Base-by-base conservation (phyloP, 1,140 invertebrate species). In the Lamellibrachia luymesi region DNA sequence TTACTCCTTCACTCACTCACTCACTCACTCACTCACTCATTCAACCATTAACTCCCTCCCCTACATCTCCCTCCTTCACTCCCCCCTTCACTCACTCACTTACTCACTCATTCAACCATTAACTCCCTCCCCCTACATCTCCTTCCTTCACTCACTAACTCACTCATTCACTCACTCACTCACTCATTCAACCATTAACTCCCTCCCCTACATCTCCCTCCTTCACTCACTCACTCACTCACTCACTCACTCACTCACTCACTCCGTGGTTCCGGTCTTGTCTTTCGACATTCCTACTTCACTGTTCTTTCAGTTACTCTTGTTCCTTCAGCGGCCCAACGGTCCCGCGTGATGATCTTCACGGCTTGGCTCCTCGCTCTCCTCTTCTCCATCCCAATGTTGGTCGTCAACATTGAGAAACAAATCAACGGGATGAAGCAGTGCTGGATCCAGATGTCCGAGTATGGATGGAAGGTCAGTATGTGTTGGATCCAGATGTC, bases 401-500 rank as follows among this genome's bases (percentile, higher is more conserved):
- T 13, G 56, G 50, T 52, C 92, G 56, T 92, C 50, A 51, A 17
- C 92, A 92, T 80, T 50, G 93, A 64, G 90, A 50, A 89, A 25
- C 50, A 52, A 25, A n/a, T 50, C 8, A n/a, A 51, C 91, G 91
- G 91, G 7, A 91, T 51, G 94, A 96, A 97, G 0, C 98, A 99
- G 95, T 99, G 98, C 96, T 99, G 98, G 98, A 98, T 99, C 93
- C 98, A 98, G 49, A 96, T 99, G 90, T 97, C 97, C 0, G 91
- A 38, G 38, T 38, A 38, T 38, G 38, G 38, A 38, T 38, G 38
- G 38, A 38, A 38, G 38, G 38, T 38, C 38, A 38, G 38, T 0
- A 38, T 38, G 38, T 38, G 38, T 1, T 38, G 38, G 0, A 38
- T 38, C 38, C 38, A 38, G 38, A 38, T 38, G 38, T 38, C 38